Evolutionary conservation across 1,140 invertebrate genomes (phyloP).

Genomic region (silkworm (Bombyx mori)): ASM3026992v2 NC_085107.1:3222501-3223000

Average conservation of each 20-base stretch:
- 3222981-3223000: conserved; percentile 32
- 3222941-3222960: conserved; percentile 53
- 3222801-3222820: conserved; percentile 32
- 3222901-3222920: conserved; percentile 42
- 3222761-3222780: conserved; percentile 27
- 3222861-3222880: conserved; percentile 39
- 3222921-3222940: conserved; percentile 41
- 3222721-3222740: conserved; percentile 24
- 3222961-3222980: conserved; percentile 53
- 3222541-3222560: conserved; percentile 24
- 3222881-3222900: conserved; percentile 29
- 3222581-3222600: conserved; percentile 34
- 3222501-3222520: conserved; percentile 17
- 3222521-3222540: not conserved
- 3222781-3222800: conserved; percentile 41
- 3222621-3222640: conserved; percentile 22
- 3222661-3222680: conserved; percentile 20
- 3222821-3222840: conserved; percentile 40
- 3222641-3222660: conserved; percentile 24
- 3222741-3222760: conserved; percentile 24
- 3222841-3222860: conserved; percentile 30
- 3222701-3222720: conserved; percentile 27
- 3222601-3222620: conserved; percentile 28
- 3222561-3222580: conserved; percentile 34
- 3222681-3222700: conserved; percentile 28